Conservation (phyloP, 2,113 vertebrate species). For the Eleginops maclovinus region DNA sequence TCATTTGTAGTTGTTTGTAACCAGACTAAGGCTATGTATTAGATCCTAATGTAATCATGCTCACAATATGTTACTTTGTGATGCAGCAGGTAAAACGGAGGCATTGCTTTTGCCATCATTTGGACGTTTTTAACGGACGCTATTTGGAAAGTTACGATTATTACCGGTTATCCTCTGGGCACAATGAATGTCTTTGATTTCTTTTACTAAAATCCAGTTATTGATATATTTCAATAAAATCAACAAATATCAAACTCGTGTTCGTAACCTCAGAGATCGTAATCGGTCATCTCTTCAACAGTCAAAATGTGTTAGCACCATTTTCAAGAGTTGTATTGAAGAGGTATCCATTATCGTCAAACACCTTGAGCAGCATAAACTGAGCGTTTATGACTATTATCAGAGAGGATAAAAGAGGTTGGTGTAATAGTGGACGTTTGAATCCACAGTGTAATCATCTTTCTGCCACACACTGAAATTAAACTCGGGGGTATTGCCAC, state of each 20-base stretch:
- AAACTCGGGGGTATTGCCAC: neutral
- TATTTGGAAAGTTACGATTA: too few relatives aligned
- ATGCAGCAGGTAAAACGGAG: too few relatives aligned
- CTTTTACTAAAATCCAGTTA: neutral
- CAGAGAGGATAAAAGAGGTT: neutral
- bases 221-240: neutral
- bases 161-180: neutral
- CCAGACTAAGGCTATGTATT: too few relatives aligned
- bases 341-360: conserved; percentile 13
- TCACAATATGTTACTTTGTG: too few relatives aligned
- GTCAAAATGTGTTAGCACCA: conserved; percentile 1
- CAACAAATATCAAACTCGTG: neutral
- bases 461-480: conserved; percentile 8
- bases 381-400: conserved; percentile 22
- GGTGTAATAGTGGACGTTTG: conserved; percentile 6
- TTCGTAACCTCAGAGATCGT: neutral
- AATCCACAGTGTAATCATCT: conserved; percentile 1
- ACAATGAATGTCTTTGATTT: neutral
- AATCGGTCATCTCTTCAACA: conserved; percentile 3
- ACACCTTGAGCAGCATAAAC: conserved; percentile 5
- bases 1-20: neutral
- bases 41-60: too few relatives aligned
- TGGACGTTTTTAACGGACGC: too few relatives aligned
- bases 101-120: too few relatives aligned
- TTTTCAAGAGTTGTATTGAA: conserved; percentile 27